A percentile compares a stretch with the other conserved stretches of the same genome.
Evolutionary conservation across 2,797 vertebrate genomes (phyloP).

Genomic region (Tachyglossus aculeatus): DNA sequence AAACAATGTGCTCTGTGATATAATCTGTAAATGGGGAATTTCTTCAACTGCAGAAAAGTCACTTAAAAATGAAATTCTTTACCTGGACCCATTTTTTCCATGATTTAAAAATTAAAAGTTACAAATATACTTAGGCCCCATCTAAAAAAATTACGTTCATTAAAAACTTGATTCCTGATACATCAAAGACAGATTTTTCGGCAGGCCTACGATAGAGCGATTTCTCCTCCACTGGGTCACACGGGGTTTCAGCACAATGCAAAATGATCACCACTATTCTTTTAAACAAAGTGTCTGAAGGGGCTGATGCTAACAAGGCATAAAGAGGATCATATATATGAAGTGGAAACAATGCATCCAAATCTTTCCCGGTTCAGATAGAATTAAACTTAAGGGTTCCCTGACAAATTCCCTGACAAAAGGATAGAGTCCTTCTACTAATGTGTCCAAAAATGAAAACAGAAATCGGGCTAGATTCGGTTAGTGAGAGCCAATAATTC

Average conservation of each 20-base stretch:
- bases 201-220: slow-evolving; percentile 65
- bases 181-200: slow-evolving; percentile 68
- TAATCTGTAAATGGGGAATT: slow-evolving; percentile 68
- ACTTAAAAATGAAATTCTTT: slow-evolving; percentile 71
- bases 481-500: slow-evolving; percentile 48
- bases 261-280: slow-evolving; percentile 60
- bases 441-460: slow-evolving; percentile 58
- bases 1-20: slow-evolving; percentile 62
- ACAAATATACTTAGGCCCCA: slow-evolving; percentile 75
- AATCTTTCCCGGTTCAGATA: slow-evolving; percentile 47
- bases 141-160: slow-evolving; percentile 65
- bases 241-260: slow-evolving; percentile 66
- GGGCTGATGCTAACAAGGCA: slow-evolving; percentile 54
- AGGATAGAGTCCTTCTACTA: slow-evolving; percentile 51
- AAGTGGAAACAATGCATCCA: slow-evolving; percentile 53
- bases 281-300: slow-evolving; percentile 66
- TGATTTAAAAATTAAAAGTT: slow-evolving; percentile 70
- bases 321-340: slow-evolving; percentile 34
- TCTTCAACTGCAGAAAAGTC: slow-evolving; percentile 73
- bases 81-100: slow-evolving; percentile 70
- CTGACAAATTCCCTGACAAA: slow-evolving; percentile 55
- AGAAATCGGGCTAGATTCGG: slow-evolving; percentile 58
- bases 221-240: slow-evolving; percentile 66
- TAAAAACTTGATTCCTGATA: slow-evolving; percentile 67
- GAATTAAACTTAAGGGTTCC: slow-evolving; percentile 52